These are phyloP conservation scores for Margarornis squamiger DNA, from an alignment of 2,797 vertebrate species.

Conservation along the genomic window DNA sequence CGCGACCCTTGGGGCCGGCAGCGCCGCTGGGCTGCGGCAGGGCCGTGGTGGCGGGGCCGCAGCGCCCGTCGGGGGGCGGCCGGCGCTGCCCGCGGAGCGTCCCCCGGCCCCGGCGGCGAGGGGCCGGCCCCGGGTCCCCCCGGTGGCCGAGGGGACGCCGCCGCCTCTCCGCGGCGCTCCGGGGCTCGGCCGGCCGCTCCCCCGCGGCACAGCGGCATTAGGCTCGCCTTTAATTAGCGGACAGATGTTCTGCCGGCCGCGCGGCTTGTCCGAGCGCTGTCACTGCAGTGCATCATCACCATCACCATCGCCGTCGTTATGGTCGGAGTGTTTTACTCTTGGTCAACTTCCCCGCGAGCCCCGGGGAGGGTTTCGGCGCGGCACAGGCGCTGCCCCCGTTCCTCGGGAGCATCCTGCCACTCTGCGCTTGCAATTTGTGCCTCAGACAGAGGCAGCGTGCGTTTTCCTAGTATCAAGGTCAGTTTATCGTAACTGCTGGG, in stretches of 20 bases:
- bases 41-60: not conserved
- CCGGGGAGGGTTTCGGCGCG: not conserved
- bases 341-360: not conserved
- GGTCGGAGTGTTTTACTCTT: not conserved
- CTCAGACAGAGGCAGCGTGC: not conserved
- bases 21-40: not conserved
- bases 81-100: not conserved
- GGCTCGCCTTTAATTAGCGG: not conserved
- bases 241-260: not conserved
- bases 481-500: conserved; percentile 36
- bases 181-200: not conserved
- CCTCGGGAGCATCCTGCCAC: not conserved
- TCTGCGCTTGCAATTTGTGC: not conserved
- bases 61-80: not conserved
- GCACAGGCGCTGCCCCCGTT: not conserved
- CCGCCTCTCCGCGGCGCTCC: not conserved
- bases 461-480: conserved; percentile 58
- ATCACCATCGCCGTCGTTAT: not conserved
- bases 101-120: not conserved
- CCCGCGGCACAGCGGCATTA: not conserved
- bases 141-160: not conserved
- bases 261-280: not conserved
- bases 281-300: not conserved
- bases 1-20: not conserved
- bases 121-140: not conserved